Conservation (phyloP, 2,888 invertebrate genomes). For the Meteorus colon region DNA sequence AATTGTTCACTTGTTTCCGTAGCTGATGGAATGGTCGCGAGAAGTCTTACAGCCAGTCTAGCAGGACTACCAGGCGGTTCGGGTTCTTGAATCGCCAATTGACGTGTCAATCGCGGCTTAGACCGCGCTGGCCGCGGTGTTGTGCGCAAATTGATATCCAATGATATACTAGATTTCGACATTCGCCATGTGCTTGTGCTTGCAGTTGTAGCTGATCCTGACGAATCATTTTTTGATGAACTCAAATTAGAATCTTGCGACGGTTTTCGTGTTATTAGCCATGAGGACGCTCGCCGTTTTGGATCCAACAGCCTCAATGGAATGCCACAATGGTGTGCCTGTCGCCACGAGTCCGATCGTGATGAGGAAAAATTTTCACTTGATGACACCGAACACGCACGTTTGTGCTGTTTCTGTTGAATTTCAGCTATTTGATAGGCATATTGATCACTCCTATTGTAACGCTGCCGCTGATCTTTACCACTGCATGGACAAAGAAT, state of each 20-base stretch:
- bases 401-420: conserved; percentile 83
- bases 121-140: conserved; percentile 66
- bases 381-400: conserved; percentile 89
- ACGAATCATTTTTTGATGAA: conserved; percentile 92
- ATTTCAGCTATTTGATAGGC: conserved; percentile 85
- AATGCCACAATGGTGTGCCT: conserved; percentile 84
- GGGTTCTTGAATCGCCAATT: conserved; percentile 86
- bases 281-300: conserved; percentile 87
- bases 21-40: conserved; percentile 84
- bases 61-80: conserved; percentile 80
- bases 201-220: conserved; percentile 90
- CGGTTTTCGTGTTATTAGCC: conserved; percentile 93
- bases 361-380: conserved; percentile 90
- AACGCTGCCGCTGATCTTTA: conserved; percentile 71
- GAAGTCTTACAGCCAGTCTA: conserved; percentile 76
- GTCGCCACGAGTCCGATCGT: conserved; percentile 88
- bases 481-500: conserved; percentile 74
- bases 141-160: conserved; percentile 73
- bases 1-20: conserved; percentile 82
- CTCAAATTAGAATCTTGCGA: conserved; percentile 94
- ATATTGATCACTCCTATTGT: conserved; percentile 78
- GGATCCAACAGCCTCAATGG: conserved; percentile 84
- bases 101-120: conserved; percentile 86
- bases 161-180: conserved; percentile 86
- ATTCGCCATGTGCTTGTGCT: conserved; percentile 93